Evolutionary conservation across 2,113 vertebrate species (phyloP).

Genomic region (Gulo gulo): DNA sequence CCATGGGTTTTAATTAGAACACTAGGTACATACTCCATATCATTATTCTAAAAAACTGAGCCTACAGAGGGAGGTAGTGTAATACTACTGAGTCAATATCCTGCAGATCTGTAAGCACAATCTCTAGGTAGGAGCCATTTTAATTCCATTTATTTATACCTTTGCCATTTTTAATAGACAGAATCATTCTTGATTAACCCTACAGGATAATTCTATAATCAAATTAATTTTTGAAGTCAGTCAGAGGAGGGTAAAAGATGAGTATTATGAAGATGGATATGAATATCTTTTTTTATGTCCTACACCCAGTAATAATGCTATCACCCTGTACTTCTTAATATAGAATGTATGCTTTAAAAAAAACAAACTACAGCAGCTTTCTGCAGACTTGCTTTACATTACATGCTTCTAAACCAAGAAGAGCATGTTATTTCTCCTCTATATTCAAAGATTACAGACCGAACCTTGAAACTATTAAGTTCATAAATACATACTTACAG

Average conservation of each 20-base stretch:
- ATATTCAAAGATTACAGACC: not conserved
- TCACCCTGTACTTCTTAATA: constrained; percentile 1
- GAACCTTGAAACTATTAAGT: constrained; percentile 13
- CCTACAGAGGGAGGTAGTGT: constrained; percentile 80
- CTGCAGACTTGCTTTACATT: not conserved
- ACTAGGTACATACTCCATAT: constrained; percentile 87
- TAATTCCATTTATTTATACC: constrained; percentile 72
- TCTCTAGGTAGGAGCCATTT: constrained; percentile 52
- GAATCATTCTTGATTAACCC: constrained; percentile 37
- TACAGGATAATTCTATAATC: constrained; percentile 47
- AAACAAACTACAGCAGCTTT: not conserved
- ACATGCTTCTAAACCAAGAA: not conserved
- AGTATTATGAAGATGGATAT: constrained; percentile 30
- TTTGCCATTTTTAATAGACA: constrained; percentile 41
- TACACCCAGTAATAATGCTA: not conserved
- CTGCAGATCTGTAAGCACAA: constrained; percentile 67
- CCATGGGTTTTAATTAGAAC: constrained; percentile 94
- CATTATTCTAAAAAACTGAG: constrained; percentile 87
- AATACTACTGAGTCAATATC: constrained; percentile 83
- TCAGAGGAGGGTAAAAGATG: not conserved
- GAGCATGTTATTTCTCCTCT: constrained; percentile 1
- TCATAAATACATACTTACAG: not conserved
- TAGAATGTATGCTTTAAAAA: not conserved
- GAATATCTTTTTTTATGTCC: constrained; percentile 20
- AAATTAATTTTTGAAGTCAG: constrained; percentile 59